Percentiles rank a stretch among this genome's conserved stretches.
phyloP scores from a whole-genome alignment of 2,797 vertebrate species.

The Enteromius argenteus region DNA sequence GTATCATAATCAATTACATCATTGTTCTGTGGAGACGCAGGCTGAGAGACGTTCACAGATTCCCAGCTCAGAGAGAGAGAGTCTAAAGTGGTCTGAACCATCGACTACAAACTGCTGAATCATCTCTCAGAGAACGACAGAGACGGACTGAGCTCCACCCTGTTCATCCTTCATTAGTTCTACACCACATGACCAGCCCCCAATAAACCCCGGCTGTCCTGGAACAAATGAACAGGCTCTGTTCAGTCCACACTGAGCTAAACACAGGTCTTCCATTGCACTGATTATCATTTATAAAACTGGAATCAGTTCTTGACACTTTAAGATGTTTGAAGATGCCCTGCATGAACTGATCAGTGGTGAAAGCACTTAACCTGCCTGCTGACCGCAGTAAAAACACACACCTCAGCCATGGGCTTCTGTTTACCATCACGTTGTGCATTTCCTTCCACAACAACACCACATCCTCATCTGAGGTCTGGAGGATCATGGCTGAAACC shows the following conservation, averaged over 20 bases:
- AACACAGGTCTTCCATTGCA: background rate
- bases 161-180: slow-evolving; percentile 42
- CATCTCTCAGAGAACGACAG: slow-evolving; percentile 29
- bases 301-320: background rate
- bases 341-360: background rate
- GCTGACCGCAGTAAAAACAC: background rate
- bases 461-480: background rate
- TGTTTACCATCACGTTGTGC: background rate
- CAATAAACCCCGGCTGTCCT: background rate
- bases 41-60: background rate
- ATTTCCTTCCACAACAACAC: background rate
- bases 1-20: background rate
- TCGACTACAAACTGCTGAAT: slow-evolving; percentile 59
- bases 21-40: background rate
- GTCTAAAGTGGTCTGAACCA: background rate
- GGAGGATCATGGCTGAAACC: background rate
- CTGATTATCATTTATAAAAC: background rate
- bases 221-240: background rate
- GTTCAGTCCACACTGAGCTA: background rate
- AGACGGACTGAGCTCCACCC: slow-evolving; percentile 21
- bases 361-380: slow-evolving; percentile 7
- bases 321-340: background rate
- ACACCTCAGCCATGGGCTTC: background rate
- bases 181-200: slow-evolving; percentile 1
- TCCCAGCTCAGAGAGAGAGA: background rate